Conservation (phyloP, 2,888 invertebrate genomes). For the Ceraclea dissimilis region DNA sequence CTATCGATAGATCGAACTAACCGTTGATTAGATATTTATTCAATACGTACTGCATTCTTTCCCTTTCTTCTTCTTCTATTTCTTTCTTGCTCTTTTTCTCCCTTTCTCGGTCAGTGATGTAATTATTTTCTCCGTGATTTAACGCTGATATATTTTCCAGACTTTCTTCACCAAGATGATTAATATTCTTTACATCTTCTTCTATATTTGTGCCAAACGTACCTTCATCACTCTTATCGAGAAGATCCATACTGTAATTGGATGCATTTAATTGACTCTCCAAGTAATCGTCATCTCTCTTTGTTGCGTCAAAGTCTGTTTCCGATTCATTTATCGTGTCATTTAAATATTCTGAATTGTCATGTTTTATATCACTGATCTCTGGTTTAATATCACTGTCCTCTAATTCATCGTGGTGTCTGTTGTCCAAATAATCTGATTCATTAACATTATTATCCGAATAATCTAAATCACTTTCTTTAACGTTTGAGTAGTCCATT, state of each 20-base stretch:
- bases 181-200: not conserved
- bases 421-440: conserved; percentile 34
- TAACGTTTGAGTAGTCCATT: not conserved
- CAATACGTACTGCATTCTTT: conserved; percentile 93
- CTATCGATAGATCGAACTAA: no score
- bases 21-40: no score
- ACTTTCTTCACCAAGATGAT: not conserved
- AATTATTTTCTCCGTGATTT: conserved; percentile 35
- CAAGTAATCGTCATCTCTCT: conserved; percentile 30
- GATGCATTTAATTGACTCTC: conserved; percentile 27
- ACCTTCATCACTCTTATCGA: conserved; percentile 30
- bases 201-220: conserved; percentile 25
- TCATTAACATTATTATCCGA: conserved; percentile 29
- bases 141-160: conserved; percentile 8
- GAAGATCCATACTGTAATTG: conserved; percentile 33
- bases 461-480: conserved; percentile 32
- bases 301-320: conserved; percentile 28
- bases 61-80: conserved; percentile 87
- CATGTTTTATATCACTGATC: not conserved
- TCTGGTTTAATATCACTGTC: conserved; percentile 24
- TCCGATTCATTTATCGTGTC: not conserved
- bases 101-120: conserved; percentile 52
- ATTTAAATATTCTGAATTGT: not conserved
- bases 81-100: conserved; percentile 73
- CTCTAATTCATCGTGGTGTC: conserved; percentile 29